Conservation (phyloP, 2,113 vertebrate genomes). For the Entelurus aequoreus region DNA sequence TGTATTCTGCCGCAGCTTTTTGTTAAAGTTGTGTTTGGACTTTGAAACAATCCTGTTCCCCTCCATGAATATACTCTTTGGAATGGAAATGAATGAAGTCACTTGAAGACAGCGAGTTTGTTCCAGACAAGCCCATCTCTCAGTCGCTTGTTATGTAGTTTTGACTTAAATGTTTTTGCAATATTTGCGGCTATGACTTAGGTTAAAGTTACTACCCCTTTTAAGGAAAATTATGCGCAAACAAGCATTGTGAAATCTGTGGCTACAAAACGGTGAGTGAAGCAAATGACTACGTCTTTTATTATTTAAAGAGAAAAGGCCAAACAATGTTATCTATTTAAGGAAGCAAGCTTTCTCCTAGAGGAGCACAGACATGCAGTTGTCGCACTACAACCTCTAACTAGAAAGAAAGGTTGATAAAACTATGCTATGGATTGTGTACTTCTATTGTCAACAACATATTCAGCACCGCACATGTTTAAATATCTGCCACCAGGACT, state of each 20-base stretch:
- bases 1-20: not conserved
- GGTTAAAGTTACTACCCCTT: constrained; percentile 11
- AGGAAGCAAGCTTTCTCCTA: too few species aligned
- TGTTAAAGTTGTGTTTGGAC: not conserved
- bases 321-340: not conserved
- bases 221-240: constrained; percentile 19
- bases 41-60: not conserved
- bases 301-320: constrained; percentile 17
- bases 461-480: not conserved
- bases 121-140: not conserved
- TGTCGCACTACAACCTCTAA: not conserved
- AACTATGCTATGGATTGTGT: not conserved
- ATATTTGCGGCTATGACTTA: not conserved
- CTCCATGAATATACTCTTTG: not conserved
- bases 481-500: too few species aligned
- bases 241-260: constrained; percentile 19
- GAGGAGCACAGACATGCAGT: too few species aligned
- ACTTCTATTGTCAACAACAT: not conserved
- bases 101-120: not conserved
- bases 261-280: constrained; percentile 31
- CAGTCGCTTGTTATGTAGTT: constrained; percentile 6
- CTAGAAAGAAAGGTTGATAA: constrained; percentile 23
- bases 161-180: not conserved
- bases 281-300: constrained; percentile 30
- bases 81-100: not conserved